phyloP scores from a whole-genome alignment of 2,888 invertebrate genomes.

The Cetonia aurata region DNA sequence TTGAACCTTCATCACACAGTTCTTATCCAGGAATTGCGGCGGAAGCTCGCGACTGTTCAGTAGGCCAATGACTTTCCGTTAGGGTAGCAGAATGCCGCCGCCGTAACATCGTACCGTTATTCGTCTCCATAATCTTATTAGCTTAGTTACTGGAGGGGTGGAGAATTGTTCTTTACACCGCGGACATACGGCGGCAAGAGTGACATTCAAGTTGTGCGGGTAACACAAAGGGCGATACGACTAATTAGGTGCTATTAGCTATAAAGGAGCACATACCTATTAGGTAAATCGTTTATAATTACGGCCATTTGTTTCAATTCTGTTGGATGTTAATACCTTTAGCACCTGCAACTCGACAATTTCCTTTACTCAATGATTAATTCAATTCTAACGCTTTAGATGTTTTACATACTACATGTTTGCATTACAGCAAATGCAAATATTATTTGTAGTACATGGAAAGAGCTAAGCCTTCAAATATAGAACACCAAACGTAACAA shows the following conservation, averaged over 20 bases:
- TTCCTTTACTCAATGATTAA: too few species aligned
- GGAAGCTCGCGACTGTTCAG: slow-evolving; percentile 4
- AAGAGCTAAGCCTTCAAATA: too few species aligned
- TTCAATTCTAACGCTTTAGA: too few species aligned
- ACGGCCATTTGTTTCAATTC: slow-evolving; percentile 19
- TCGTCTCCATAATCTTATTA: slow-evolving; percentile 31
- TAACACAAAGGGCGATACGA: slow-evolving; percentile 24
- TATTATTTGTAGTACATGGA: too few species aligned
- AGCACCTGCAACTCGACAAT: too few species aligned
- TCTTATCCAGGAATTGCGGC: slow-evolving; percentile 8
- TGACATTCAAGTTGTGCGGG: slow-evolving; percentile 16
- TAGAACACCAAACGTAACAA: too few species aligned
- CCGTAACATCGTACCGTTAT: not conserved
- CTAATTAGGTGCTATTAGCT: slow-evolving; percentile 27
- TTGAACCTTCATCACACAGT: slow-evolving; percentile 17
- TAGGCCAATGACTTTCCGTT: slow-evolving; percentile 16
- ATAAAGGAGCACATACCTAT: not conserved
- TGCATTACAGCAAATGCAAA: too few species aligned
- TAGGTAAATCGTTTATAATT: slow-evolving; percentile 22
- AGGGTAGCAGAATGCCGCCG: not conserved
- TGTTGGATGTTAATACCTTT: not conserved
- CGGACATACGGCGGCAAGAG: not conserved
- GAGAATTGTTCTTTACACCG: slow-evolving; percentile 14
- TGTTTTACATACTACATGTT: too few species aligned
- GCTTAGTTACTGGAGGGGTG: slow-evolving; percentile 29